phyloP scores from a whole-genome alignment of 2,888 invertebrate species.

The Balanococcus diminutus region DNA sequence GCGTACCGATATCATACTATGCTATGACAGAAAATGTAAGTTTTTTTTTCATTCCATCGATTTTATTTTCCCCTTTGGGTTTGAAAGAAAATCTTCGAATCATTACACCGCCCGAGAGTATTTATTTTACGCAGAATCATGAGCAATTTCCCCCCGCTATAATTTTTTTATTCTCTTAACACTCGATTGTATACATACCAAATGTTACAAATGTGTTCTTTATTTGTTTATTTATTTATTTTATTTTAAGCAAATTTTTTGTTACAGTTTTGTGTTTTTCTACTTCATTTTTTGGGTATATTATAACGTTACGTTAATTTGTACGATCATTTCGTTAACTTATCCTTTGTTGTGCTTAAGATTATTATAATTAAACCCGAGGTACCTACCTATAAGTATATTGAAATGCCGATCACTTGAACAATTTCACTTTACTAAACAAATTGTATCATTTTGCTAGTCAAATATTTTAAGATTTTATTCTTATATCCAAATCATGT shows the following conservation, averaged over 20 bases:
- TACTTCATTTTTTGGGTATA: slow-evolving; percentile 8
- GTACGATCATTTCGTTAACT: slow-evolving; percentile 18
- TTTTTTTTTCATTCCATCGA: slow-evolving; percentile 36
- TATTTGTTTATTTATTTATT: slow-evolving; percentile 40
- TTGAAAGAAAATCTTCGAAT: background rate
- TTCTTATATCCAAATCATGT: background rate
- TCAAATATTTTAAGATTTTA: slow-evolving; percentile 12
- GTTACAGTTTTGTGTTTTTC: slow-evolving; percentile 42
- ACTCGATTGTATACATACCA: slow-evolving; percentile 35
- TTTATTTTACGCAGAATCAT: background rate
- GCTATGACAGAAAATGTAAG: background rate
- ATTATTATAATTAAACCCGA: background rate
- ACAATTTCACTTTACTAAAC: background rate
- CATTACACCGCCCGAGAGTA: background rate
- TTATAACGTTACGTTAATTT: slow-evolving; percentile 33
- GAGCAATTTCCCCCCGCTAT: background rate
- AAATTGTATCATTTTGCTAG: slow-evolving; percentile 11
- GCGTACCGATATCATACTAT: slow-evolving; percentile 15
- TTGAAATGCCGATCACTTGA: slow-evolving; percentile 27
- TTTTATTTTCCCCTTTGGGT: background rate
- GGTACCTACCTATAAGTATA: slow-evolving; percentile 3
- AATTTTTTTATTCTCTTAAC: background rate
- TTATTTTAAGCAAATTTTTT: slow-evolving; percentile 43
- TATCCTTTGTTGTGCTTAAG: slow-evolving; percentile 30
- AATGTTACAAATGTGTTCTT: slow-evolving; percentile 54